phyloP scores from a whole-genome alignment of 2,113 vertebrate species.

The Microcebus griseorufus region DNA sequence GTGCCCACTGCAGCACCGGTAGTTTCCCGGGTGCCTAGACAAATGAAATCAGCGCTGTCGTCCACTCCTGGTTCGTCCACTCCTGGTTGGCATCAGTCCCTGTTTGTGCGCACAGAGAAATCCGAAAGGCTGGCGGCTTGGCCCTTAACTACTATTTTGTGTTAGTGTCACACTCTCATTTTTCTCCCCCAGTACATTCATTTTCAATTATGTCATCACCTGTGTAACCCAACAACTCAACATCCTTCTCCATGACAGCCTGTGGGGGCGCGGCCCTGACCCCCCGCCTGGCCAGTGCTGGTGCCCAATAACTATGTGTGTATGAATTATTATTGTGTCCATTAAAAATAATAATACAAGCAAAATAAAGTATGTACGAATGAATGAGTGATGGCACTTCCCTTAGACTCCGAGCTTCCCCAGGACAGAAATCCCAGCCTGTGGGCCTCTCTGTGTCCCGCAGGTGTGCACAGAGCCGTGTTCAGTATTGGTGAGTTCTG shows the following conservation, averaged over 20 bases:
- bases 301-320: accelerated
- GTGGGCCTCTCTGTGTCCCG: background rate
- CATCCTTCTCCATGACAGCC: background rate
- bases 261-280: background rate
- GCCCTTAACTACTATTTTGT: background rate
- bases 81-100: background rate
- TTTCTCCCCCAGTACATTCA: background rate
- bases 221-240: background rate
- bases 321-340: background rate
- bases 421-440: background rate
- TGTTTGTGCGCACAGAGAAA: background rate
- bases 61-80: background rate
- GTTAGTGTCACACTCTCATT: background rate
- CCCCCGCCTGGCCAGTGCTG: background rate
- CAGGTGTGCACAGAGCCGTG: background rate
- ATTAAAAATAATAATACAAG: background rate
- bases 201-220: background rate
- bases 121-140: background rate
- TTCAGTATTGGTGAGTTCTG: background rate
- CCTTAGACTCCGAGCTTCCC: background rate
- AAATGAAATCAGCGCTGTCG: background rate
- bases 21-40: background rate
- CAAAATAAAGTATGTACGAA: background rate
- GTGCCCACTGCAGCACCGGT: accelerated
- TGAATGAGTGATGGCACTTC: background rate